Percentiles rank a stretch among this genome's conserved stretches.
Conservation (phyloP, 2,797 vertebrate genomes). For the Neostethus bicornis region DNA sequence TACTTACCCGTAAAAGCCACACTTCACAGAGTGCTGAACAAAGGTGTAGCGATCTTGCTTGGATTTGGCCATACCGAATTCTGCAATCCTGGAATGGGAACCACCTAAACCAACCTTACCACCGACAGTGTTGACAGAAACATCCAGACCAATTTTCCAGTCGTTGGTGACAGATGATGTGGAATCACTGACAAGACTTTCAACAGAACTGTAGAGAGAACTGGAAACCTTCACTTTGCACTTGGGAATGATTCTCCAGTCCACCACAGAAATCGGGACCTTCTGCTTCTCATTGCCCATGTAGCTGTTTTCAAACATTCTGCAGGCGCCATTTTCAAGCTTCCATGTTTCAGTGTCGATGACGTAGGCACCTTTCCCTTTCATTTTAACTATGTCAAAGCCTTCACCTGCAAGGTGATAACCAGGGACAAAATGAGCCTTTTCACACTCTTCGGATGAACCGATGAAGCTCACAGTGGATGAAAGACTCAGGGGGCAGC, state of each 20-base stretch:
- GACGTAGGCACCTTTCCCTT: constrained; percentile 63
- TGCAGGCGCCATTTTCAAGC: constrained; percentile 50
- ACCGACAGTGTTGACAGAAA: background rate
- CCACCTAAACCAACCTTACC: constrained; percentile 34
- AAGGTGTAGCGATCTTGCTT: constrained; percentile 70
- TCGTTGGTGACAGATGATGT: constrained; percentile 50
- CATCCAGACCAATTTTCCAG: constrained; percentile 55
- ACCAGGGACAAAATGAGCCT: constrained; percentile 68
- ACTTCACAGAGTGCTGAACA: constrained; percentile 52
- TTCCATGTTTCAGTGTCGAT: constrained; percentile 66
- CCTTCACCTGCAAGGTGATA: constrained; percentile 81
- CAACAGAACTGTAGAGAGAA: constrained; percentile 49
- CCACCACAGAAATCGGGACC: constrained; percentile 56
- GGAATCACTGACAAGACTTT: constrained; percentile 56
- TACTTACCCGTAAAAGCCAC: constrained; percentile 64
- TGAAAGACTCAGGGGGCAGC: constrained; percentile 29
- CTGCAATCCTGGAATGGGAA: constrained; percentile 49
- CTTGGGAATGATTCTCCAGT: constrained; percentile 56
- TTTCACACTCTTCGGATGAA: constrained; percentile 58
- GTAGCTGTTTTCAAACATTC: constrained; percentile 58
- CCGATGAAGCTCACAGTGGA: constrained; percentile 17
- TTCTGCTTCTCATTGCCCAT: constrained; percentile 50
- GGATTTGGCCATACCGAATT: constrained; percentile 54
- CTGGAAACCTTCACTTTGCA: constrained; percentile 51
- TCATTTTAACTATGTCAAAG: constrained; percentile 80